Base-by-base conservation (phyloP, 2,797 vertebrate genomes). In the Centroberyx gerrardi region DNA sequence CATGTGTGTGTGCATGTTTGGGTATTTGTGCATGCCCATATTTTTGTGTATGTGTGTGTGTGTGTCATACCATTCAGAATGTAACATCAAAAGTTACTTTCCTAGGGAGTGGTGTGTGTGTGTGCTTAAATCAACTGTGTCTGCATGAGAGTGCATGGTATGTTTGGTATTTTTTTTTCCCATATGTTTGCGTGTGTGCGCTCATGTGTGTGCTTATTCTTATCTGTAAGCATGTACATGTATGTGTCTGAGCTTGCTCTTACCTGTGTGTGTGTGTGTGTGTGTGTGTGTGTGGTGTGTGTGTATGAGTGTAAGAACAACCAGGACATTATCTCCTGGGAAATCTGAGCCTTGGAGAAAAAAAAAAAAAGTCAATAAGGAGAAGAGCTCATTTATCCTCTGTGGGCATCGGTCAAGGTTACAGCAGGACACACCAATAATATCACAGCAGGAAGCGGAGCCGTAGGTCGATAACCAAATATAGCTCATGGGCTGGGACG, bases 321-420 rank as follows among this genome's bases (percentile, higher is more conserved):
- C 63, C 52, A 28, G 59, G 40, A 69, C 61, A n/a, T 65, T 82
- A 74, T 74, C 74, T 77, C 74, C 5, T 2, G 74, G 59, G 59
- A 69, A 73, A 77, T 82, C 80, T 74, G 31, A 73, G 81, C 17
- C 59, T 33, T 44, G 54, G 54, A 72, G 60, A 44, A 13, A 15
- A 15, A 53, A 27, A 14, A 12, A 60, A 80, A 1, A 33, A 0
- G 68, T 74, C 81, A 58, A 71, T 80, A 70, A 38, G 58, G 36
- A 70, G 63, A 66, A 62, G 55, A 76, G 51, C 69, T 80, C 68
- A 62, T 80, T 69, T 29, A 73, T 80, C 60, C 28, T 53, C 28
- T 0, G 33, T 33, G 59, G 8, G 53, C 68, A 17, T 18, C 13
- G 36, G 59, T 76, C 76, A 83, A 79, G 72, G 72, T 51, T 65